Conservation (phyloP, 2,888 invertebrate genomes). For the Lithophane leautieri region DNA sequence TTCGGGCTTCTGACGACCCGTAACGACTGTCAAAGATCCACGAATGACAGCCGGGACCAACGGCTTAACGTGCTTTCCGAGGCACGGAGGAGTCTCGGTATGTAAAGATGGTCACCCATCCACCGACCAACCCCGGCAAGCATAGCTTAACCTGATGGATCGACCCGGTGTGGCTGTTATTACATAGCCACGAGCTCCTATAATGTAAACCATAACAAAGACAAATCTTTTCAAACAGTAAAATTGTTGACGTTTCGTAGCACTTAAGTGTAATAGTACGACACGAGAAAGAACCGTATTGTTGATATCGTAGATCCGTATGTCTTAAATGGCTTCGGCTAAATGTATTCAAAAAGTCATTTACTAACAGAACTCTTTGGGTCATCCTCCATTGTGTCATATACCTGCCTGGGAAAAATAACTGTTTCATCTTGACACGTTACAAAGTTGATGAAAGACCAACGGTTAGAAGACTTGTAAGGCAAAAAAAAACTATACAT, state of each 20-base stretch:
- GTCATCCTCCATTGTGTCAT: slow-evolving; percentile 35
- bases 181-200: too few species aligned
- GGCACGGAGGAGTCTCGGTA: too few species aligned
- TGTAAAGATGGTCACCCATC: too few species aligned
- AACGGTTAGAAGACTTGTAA: slow-evolving; percentile 40
- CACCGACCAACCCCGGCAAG: too few species aligned
- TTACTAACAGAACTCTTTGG: neutral
- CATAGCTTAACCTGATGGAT: too few species aligned
- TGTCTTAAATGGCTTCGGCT: neutral
- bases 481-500: neutral
- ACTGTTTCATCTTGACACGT: slow-evolving; percentile 43
- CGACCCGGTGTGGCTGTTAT: too few species aligned
- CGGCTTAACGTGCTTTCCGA: too few species aligned
- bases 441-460: slow-evolving; percentile 32
- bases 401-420: slow-evolving; percentile 41
- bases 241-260: neutral
- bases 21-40: too few species aligned
- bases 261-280: neutral
- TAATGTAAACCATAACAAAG: neutral
- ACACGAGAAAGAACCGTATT: neutral
- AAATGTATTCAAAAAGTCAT: neutral
- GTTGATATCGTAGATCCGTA: neutral
- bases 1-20: too few species aligned
- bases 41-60: too few species aligned
- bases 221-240: neutral